Base-by-base conservation (phyloP, 2,888 invertebrate genomes). In the Parnassius apollo region DNA sequence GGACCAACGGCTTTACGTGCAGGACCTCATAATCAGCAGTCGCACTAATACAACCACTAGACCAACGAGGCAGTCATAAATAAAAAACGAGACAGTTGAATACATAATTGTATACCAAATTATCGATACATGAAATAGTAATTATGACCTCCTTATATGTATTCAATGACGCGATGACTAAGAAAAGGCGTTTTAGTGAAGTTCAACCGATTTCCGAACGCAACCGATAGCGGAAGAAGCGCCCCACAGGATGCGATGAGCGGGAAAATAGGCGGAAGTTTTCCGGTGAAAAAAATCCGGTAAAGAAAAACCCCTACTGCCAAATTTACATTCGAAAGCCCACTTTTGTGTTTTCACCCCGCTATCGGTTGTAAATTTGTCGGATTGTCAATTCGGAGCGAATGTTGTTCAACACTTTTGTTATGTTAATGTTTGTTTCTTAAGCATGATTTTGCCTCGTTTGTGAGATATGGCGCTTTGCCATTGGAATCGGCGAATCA, bases 181-280 rank as follows among this genome's bases (percentile, higher is more conserved):
- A 60, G 57, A 59, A 66, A 65, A 67, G 65, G 65, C 64, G 66
- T 69, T 66, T 66, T 65, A 13, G 25, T 18, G 73, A 72, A 78
- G 75, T 76, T 82, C 84, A 83, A 82, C 85, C 85, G 85, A 88
- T 88, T 86, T 85, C 85, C 86, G 84, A 83, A 82, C 82, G 81
- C 74, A 48, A 78, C 84, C 81, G 82, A 83, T 82, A 82, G 75
- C 86, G 83, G 83, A 85, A 81, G 79, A 79, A 76, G 78, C 77
- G 77, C 84, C 82, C 73, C 82, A 84, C 86, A 86, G 87, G 80
- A 86, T 83, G 88, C 88, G 86, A 80, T 81, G 86, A 88, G 86
- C 90, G 89, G 85, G 90, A 91, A 91, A 91, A 91, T 88, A 87
- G 86, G 85, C 90, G 91, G 91, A 91, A 91, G 89, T 87, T 83